phyloP scores from a whole-genome alignment of 1,140 invertebrate species.

The Cotesia chilonis region DNA sequence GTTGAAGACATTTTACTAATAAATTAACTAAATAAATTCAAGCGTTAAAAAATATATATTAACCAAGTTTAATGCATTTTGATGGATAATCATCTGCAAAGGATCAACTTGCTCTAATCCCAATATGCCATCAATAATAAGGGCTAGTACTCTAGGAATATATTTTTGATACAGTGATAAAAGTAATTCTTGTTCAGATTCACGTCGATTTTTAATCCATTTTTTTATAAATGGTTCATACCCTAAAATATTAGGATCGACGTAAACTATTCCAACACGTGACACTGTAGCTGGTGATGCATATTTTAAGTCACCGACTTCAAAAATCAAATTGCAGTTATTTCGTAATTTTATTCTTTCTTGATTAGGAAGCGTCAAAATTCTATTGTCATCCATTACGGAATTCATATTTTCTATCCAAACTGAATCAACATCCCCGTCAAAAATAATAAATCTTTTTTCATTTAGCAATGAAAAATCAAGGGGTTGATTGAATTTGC shows the following conservation, averaged over 20 bases:
- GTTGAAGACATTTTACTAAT: not conserved
- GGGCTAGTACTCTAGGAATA: conserved; percentile 73
- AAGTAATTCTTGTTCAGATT: conserved; percentile 68
- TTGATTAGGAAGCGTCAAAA: conserved; percentile 89
- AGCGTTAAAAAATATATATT: conserved; percentile 20
- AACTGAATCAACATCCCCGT: conserved; percentile 91
- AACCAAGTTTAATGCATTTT: conserved; percentile 87
- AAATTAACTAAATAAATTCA: conserved; percentile 34
- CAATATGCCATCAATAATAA: conserved; percentile 80
- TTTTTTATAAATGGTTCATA: conserved; percentile 85
- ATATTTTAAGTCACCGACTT: conserved; percentile 88
- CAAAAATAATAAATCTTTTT: conserved; percentile 85
- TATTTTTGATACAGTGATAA: conserved; percentile 76
- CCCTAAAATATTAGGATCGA: conserved; percentile 89
- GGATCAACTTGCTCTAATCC: conserved; percentile 78
- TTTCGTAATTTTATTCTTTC: conserved; percentile 85
- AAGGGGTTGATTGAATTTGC: conserved; percentile 84
- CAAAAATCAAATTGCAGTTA: conserved; percentile 87
- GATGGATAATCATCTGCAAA: conserved; percentile 81
- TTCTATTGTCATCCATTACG: conserved; percentile 93
- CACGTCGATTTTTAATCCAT: conserved; percentile 69
- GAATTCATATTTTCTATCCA: conserved; percentile 98
- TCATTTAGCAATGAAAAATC: conserved; percentile 72
- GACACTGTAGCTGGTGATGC: conserved; percentile 92
- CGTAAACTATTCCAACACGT: conserved; percentile 91